Evolutionary conservation across 2,888 invertebrate genomes (phyloP).

Genomic region (Ennomos fuscantarius): DNA sequence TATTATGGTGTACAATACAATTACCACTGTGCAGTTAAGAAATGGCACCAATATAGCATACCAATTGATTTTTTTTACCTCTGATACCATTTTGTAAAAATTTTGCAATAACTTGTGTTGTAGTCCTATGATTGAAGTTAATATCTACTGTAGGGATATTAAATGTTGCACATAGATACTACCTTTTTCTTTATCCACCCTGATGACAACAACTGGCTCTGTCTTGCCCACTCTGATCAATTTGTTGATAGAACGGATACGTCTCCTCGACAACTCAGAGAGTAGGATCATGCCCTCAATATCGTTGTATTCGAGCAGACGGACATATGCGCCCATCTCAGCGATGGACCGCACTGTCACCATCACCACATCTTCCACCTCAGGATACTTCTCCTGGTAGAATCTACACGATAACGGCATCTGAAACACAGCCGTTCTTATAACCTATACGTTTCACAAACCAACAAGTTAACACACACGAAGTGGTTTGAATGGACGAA

Average conservation of each 20-base stretch:
- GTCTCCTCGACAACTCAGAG: conserved; percentile 98
- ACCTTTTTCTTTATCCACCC: conserved; percentile 99
- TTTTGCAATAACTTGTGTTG: no score
- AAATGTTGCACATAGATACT: background rate
- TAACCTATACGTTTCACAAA: conserved; percentile 63
- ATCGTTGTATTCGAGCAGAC: conserved; percentile 98
- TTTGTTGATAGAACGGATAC: conserved; percentile 99
- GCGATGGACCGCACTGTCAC: conserved; percentile 99
- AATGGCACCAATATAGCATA: no score
- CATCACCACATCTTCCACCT: conserved; percentile 99
- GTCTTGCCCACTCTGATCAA: conserved; percentile 99
- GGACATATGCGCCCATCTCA: conserved; percentile 99
- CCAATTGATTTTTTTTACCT: no score
- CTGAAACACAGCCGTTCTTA: conserved; percentile 64
- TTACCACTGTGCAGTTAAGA: no score
- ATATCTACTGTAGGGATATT: no score
- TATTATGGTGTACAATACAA: no score
- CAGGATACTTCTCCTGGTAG: conserved; percentile 98
- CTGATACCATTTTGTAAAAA: no score
- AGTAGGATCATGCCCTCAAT: conserved; percentile 99
- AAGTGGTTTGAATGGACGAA: conserved; percentile 4
- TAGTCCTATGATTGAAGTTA: no score
- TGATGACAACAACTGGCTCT: conserved; percentile 99
- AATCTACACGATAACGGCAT: conserved; percentile 98
- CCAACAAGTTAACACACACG: background rate